These are phyloP conservation scores for Fundulus diaphanus DNA, from an alignment of 2,797 vertebrate genomes.

Conservation along the genomic window DNA sequence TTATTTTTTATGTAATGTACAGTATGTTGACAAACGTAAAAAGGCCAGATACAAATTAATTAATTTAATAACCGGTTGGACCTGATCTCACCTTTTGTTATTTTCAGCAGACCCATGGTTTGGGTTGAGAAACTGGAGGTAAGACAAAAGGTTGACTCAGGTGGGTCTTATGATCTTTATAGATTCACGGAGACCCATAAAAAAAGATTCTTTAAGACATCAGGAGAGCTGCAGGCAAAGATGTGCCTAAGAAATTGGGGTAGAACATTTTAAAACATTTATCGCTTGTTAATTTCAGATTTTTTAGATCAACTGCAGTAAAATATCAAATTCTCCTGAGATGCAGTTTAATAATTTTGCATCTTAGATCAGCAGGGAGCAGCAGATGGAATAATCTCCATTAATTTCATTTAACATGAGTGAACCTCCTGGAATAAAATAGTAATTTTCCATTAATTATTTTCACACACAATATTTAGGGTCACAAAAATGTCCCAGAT, in stretches of 20 bases:
- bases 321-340: neutral
- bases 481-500: constrained; percentile 26
- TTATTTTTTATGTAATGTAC: neutral
- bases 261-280: constrained; percentile 21
- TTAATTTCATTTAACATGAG: constrained; percentile 12
- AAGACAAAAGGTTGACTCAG: constrained; percentile 9
- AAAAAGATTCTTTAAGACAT: constrained; percentile 17
- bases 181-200: constrained; percentile 30
- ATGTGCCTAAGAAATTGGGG: constrained; percentile 21
- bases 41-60: neutral
- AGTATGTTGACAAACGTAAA: neutral
- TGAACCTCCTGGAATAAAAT: constrained; percentile 1
- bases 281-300: neutral
- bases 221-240: constrained; percentile 1
- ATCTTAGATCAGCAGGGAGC: neutral
- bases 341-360: constrained; percentile 12
- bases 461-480: constrained; percentile 2
- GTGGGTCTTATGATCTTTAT: constrained; percentile 17
- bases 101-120: neutral
- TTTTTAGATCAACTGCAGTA: neutral
- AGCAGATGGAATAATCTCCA: constrained; percentile 1
- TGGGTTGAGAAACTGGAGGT: constrained; percentile 10
- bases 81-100: neutral
- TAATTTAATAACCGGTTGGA: neutral
- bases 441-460: neutral